These are phyloP conservation scores for Drosophila quinaria DNA, from an alignment of 2,888 invertebrate species.

Conservation along the genomic window DNA sequence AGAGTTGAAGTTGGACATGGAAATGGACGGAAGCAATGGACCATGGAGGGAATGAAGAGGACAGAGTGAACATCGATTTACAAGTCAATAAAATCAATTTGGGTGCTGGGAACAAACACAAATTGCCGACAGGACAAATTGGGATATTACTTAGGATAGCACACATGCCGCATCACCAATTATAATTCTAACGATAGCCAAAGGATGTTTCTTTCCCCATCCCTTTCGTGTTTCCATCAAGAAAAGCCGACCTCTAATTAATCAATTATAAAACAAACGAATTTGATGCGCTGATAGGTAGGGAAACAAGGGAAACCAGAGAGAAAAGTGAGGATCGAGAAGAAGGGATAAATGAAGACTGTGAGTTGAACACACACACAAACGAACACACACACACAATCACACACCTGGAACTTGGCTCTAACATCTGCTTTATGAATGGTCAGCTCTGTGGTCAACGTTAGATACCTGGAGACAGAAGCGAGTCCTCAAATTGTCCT, in stretches of 20 bases:
- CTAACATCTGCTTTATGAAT: conserved; percentile 38
- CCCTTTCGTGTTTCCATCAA: conserved; percentile 20
- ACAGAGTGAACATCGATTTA: conserved; percentile 62
- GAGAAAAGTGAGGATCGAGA: background rate
- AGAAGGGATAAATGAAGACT: conserved; percentile 57
- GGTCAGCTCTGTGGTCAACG: background rate
- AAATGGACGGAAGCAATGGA: conserved; percentile 48
- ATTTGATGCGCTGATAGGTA: conserved; percentile 63
- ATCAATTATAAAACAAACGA: conserved; percentile 84
- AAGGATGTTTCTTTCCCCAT: conserved; percentile 9
- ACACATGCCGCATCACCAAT: conserved; percentile 82
- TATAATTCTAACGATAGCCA: conserved; percentile 76
- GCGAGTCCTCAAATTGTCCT: background rate
- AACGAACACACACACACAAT: conserved; percentile 14
- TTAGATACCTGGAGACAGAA: background rate
- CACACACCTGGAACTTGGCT: conserved; percentile 35
- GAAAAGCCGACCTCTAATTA: conserved; percentile 84
- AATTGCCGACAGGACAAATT: conserved; percentile 66
- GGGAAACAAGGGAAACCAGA: background rate
- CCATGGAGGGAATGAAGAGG: conserved; percentile 5
- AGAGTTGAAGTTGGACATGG: conserved; percentile 13
- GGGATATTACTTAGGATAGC: conserved; percentile 76
- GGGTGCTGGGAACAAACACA: conserved; percentile 62
- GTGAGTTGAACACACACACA: conserved; percentile 5
- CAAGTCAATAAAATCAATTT: conserved; percentile 81